phyloP scores from a whole-genome alignment of 2,797 vertebrate species.

The Anabas testudineus region DNA sequence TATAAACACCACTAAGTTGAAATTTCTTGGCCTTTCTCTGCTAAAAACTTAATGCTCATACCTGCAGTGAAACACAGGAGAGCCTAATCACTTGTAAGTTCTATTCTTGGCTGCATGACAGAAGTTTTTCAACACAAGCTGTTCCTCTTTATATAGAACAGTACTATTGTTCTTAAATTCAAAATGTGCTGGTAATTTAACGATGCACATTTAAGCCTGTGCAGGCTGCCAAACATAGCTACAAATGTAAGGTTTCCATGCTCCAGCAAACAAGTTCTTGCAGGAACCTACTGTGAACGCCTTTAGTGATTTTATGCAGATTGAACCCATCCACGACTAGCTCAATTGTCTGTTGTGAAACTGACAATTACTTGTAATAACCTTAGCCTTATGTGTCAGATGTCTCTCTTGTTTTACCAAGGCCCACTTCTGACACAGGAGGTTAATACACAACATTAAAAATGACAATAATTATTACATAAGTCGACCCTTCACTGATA shows the following conservation, averaged over 20 bases:
- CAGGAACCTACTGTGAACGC: not conserved
- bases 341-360: not conserved
- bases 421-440: no score
- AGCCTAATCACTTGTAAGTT: not conserved
- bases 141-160: not conserved
- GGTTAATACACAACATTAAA: not conserved
- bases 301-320: constrained; percentile 4
- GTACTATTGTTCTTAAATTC: not conserved
- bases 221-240: not conserved
- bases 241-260: not conserved
- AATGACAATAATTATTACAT: not conserved
- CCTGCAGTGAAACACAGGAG: not conserved
- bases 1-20: not conserved
- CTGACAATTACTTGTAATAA: not conserved
- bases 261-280: not conserved
- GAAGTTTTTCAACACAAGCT: not conserved
- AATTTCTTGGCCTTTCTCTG: not conserved
- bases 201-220: not conserved
- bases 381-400: not conserved
- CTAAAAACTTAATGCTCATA: not conserved
- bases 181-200: not conserved
- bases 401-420: not conserved
- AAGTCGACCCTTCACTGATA: not conserved
- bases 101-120: not conserved
- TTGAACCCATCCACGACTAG: not conserved